Percentiles rank a stretch among this genome's conserved stretches.
Conservation (phyloP, 2,797 vertebrate species). For the Knipowitschia caucasica region DNA sequence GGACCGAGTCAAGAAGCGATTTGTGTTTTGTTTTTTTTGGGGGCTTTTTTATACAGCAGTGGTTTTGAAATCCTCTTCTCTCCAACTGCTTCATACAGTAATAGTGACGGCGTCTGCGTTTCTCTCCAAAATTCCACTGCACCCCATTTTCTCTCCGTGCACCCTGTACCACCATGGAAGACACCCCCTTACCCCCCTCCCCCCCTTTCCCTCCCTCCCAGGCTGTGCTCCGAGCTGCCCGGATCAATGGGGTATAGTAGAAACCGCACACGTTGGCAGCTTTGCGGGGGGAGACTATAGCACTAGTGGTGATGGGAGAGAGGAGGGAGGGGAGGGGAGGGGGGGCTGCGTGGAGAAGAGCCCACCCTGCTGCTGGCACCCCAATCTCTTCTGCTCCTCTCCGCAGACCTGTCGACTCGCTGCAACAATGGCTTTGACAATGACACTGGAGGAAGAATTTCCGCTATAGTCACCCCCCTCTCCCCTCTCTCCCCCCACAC, state of each 20-base stretch:
- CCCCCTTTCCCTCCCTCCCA: slow-evolving; percentile 13
- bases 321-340: slow-evolving; percentile 6
- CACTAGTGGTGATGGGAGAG: neutral
- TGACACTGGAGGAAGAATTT: slow-evolving; percentile 72
- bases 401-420: slow-evolving; percentile 61
- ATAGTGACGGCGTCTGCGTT: slow-evolving; percentile 53
- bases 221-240: slow-evolving; percentile 42
- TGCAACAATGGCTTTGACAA: slow-evolving; percentile 73
- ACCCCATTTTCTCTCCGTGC: slow-evolving; percentile 43
- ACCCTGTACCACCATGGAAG: slow-evolving; percentile 43
- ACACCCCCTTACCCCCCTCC: slow-evolving; percentile 8
- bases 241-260: slow-evolving; percentile 56
- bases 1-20: neutral
- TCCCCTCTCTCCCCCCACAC: neutral
- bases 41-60: no score
- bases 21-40: neutral
- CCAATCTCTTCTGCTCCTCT: slow-evolving; percentile 32
- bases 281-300: slow-evolving; percentile 33
- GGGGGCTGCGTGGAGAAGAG: slow-evolving; percentile 19
- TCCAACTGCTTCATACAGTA: slow-evolving; percentile 52
- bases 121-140: slow-evolving; percentile 66
- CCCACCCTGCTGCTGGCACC: slow-evolving; percentile 64
- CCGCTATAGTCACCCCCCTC: slow-evolving; percentile 22
- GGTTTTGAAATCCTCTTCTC: neutral
- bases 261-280: slow-evolving; percentile 65